Conservation (phyloP, 2,797 vertebrate genomes). For the Melanotaenia boesemani region DNA sequence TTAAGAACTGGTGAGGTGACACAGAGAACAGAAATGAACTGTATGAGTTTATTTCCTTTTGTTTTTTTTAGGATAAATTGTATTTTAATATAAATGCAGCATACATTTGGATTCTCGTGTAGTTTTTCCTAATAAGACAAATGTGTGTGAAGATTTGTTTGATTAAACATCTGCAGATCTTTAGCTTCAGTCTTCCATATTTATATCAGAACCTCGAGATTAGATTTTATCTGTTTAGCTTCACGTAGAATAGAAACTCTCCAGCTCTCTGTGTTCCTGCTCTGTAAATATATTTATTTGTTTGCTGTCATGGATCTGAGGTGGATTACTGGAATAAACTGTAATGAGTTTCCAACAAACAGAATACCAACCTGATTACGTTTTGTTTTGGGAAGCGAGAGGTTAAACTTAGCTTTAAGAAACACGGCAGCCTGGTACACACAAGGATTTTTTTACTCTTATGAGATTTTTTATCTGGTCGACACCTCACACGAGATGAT, state of each 20-base stretch:
- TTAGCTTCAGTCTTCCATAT: neutral
- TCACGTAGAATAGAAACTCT: no score
- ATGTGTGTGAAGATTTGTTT: neutral
- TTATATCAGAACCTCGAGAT: no score
- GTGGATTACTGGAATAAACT: constrained; percentile 7
- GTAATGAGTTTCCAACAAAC: no score
- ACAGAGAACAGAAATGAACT: constrained; percentile 10
- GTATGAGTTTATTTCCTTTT: constrained; percentile 18
- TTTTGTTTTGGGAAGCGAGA: no score
- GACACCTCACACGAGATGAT: no score
- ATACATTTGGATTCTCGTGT: constrained; percentile 22
- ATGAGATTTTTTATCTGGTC: no score
- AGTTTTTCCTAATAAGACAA: constrained; percentile 11
- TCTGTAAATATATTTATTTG: constrained; percentile 56
- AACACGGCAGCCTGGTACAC: no score
- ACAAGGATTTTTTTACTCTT: no score
- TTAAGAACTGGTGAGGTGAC: constrained; percentile 7
- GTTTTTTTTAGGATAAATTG: constrained; percentile 45
- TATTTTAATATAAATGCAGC: constrained; percentile 50
- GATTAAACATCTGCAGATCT: constrained; percentile 9
- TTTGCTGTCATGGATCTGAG: constrained; percentile 5
- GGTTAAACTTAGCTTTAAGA: no score
- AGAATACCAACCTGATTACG: no score
- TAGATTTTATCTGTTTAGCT: no score
- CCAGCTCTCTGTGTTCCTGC: no score